Base-by-base conservation (phyloP, 2,888 invertebrate species). In the Drosophila anomelani region DNA sequence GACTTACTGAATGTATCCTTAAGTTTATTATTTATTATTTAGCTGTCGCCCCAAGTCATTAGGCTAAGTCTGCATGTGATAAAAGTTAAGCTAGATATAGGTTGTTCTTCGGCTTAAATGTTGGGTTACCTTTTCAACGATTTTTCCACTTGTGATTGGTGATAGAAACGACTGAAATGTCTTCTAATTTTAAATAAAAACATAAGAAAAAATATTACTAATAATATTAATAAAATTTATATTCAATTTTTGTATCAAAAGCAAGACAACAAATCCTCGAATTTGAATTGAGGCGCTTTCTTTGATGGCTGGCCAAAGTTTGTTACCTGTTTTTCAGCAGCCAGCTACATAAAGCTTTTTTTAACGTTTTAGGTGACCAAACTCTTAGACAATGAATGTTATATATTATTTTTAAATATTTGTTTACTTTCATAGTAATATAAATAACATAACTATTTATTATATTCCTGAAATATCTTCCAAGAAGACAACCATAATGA, bases 1-100 rank as follows among this genome's bases (percentile, higher is more conserved):
- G 29, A 13, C 15, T 1, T 47, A 17, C 26, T 12, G 5, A 29
- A 49, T 39, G 15, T 3, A 17, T 17, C 13, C 15, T 58, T 38
- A 59, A 34, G 15, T 12, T 39, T 36, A 6, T 51, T 76, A 85
- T 88, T 83, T 85, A 85, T 83, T 77, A 3, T 26, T 29, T 39
- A 80, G 61, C 29, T 59, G 38, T 32, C n/a, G 8, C 47, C 34
- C 36, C 43, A 23, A 82, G 76, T 76, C 64, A 70, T 66, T 62
- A 68, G 61, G 7, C 29, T 66, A 59, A 63, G 60, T 8, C 67
- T 55, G 8, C 39, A 51, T 81, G 83, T 86, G 87, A 86, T 84
- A 23, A 53, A 81, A 81, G 47, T 39, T 58, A 66, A 34, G 57
- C 17, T 32, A 36, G 51, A 56, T 43, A 13, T 20, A 29, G 34